Evolutionary conservation across 2,113 vertebrate species (phyloP).

Genomic region (Lynx canadensis): DNA sequence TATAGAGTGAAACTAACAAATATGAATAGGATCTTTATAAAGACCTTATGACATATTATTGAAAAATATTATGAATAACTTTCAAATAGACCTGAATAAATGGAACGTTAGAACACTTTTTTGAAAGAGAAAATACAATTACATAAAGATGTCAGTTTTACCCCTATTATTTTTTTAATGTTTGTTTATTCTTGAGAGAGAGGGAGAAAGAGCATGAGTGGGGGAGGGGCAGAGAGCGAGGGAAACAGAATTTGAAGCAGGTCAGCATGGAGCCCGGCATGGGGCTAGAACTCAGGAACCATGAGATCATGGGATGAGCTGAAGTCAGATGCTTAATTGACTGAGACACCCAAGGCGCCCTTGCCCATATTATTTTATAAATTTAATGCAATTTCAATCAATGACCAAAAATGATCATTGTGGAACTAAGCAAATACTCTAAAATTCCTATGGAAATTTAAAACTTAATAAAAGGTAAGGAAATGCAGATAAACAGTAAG

Average conservation of each 20-base stretch:
- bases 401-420: background rate
- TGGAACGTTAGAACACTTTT: background rate
- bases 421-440: background rate
- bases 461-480: background rate
- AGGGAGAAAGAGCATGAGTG: too few relatives aligned
- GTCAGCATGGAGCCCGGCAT: too few relatives aligned
- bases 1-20: background rate
- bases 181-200: too few relatives aligned
- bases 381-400: background rate
- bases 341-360: too few relatives aligned
- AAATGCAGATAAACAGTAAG: background rate
- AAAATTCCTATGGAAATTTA: slow-evolving; percentile 10
- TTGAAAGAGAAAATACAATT: background rate
- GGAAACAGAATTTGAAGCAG: too few relatives aligned
- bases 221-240: too few relatives aligned
- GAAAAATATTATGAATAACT: background rate
- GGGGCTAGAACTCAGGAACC: too few relatives aligned
- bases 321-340: too few relatives aligned
- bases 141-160: background rate
- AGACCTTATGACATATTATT: background rate
- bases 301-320: too few relatives aligned
- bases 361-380: background rate
- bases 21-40: background rate
- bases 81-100: background rate
- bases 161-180: background rate